Base-by-base conservation (phyloP, 2,888 invertebrate species). In the Philereme transversata region DNA sequence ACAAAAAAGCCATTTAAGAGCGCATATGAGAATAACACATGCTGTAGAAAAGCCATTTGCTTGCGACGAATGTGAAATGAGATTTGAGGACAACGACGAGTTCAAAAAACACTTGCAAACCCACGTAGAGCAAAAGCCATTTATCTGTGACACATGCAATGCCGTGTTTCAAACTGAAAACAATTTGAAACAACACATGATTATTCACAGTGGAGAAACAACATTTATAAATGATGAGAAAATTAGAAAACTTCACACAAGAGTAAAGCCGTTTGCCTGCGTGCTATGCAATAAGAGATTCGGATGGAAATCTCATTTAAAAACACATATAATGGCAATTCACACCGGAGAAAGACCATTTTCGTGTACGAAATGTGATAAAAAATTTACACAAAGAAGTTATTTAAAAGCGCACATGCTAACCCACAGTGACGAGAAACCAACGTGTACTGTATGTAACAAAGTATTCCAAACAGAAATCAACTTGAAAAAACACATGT, bases 1-100 rank as follows among this genome's bases (percentile, higher is more conserved):
- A 2, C 62, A 62, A 4, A 62, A 57, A 57, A 57, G 57, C 5
- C 62, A 62, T 47, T 10, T 62, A 34, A 46, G 54, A 43, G 45
- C 57, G 4, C 62, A 62, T 8, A 46, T 53, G 43, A 50, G 51
- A 34, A 8, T 62, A 3, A 44, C 54, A 0, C 62, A 62, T 34
- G 62, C 57, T 5, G 51, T 62, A 0, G 62, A 62, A 33, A 62
- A 62, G 4, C 62, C 62, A 10, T 62, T 54, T n/a, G 62, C 43
- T 0, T 62, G 62, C 0, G 43, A 51, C 2, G 46, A 47, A n/a
- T 62, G 62, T 10, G 62, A 62, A 33, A 8, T 44, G n/a, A 46
- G 62, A 46, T 62, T 62, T 4, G 57, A 57, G 2, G 57, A 57
- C 4, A 46, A 36, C 0, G 57, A 62, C 0, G 36, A 46, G 5